Evolutionary conservation across 2,797 vertebrate species (phyloP), one percentile per base, ranked within the genome.

Genomic region (Spinus pinus): DNA sequence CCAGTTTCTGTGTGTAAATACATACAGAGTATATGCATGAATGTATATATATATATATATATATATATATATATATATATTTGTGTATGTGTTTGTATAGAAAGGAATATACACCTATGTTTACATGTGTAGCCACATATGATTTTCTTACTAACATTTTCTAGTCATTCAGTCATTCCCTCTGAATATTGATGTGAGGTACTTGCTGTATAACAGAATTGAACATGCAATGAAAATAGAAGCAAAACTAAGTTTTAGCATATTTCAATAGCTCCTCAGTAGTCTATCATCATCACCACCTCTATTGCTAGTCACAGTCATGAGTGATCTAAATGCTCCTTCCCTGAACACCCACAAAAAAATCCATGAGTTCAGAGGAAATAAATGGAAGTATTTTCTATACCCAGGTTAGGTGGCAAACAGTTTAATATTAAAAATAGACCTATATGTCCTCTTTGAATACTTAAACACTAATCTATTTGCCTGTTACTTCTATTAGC

Each of bases 61-160:
- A 37, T 37, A 37, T 37, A 37, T 37, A 37, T 37, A 37, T 37
- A 5, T 47, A 4, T 33, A 1, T 33, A 3, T 53, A 1, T 25
- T 1, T 54, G 5, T 46, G 19, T 54, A n/a, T 22, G 4, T 49
- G 7, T 28, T 6, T 15, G 0, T 21, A 12, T 8, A 27, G 14
- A 57, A 0, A 58, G 17, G 24, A 23, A 9, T 24, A 20, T 30
- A 28, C 4, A 6, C 31, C 12, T 61, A 5, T 42, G 14, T 37
- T 64, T 66, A 20, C 12, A 44, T 30, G 6, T 19, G 69, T 35
- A 53, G 22, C 14, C 25, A 35, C 12, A n/a, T 12, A 54, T 17
- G 4, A 56, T 33, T 74, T 73, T 74, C 2, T 2, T 30, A 7
- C 3, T 31, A 85, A 12, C 3, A 25, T 53, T 62, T 81, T 50